Evolutionary conservation across 2,113 vertebrate genomes (phyloP), one percentile per base, ranked within the genome.

Genomic region (Bombycilla garrulus): DNA sequence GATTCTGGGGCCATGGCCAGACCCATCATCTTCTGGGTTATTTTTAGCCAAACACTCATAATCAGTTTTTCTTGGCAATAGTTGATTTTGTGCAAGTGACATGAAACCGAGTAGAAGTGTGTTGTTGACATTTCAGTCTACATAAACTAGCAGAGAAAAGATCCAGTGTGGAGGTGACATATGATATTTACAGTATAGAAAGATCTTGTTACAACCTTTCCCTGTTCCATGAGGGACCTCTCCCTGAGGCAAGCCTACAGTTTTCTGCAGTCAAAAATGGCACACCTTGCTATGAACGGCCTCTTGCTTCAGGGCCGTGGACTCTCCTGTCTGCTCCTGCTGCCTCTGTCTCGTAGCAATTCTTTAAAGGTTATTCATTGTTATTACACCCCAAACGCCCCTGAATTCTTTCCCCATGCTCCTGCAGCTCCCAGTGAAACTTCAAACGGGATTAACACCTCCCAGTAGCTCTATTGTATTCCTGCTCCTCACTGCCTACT

Each of bases 191-290:
- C 91, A 67, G 73, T 53, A 89, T 42, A 76, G 91, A 92, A 95
- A 91, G 91, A 96, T 95, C 77, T 89, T 57, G 91, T 95, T 94
- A 93, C 95, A 96, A 95, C 86, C 95, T 95, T 96, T 96, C 73
- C 48, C 78, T 53, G 73, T 79, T 93, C 94, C 94, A 89, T 53
- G 86, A 92, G 92, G 70, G 91, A 92, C 94, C 86, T 94, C 67
- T 95, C 96, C 96, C 94, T 1, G 51, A 94, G 95, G 96, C 95
- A 81, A 87, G 76, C 81, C 82, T 90, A 62, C 12, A 58, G 82
- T 90, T 95, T 93, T 93, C 86, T 92, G 86, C 90, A 96, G 94
- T 88, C 86, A 93, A 57, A 93, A 97, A 84, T 92, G 94, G 92
- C 91, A 93, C 91, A 87, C 92, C 86, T 92, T 64, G 60, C 95